phyloP scores from a whole-genome alignment of 2,113 vertebrate genomes.

The Orientallactaga bullata region DNA sequence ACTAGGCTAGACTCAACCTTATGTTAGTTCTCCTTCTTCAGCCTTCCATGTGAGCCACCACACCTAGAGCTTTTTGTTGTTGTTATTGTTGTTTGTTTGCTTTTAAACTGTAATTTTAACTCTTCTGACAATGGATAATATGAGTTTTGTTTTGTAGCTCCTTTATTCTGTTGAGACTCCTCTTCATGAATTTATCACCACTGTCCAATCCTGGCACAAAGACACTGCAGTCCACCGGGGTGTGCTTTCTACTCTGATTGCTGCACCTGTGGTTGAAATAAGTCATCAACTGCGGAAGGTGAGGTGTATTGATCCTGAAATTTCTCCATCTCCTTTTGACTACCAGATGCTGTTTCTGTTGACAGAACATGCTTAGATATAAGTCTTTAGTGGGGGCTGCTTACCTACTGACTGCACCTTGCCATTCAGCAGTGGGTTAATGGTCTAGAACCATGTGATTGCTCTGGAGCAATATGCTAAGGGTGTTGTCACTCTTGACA shows the following conservation, averaged over 20 bases:
- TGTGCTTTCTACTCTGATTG: constrained; percentile 92
- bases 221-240: constrained; percentile 85
- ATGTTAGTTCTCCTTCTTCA: neutral
- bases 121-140: neutral
- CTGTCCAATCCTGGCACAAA: constrained; percentile 86
- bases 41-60: neutral
- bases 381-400: neutral
- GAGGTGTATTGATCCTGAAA: constrained; percentile 20
- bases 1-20: neutral
- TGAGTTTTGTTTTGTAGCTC: constrained; percentile 85
- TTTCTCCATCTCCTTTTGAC: neutral
- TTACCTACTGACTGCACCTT: neutral
- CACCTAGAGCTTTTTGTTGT: neutral
- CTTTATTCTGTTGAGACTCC: constrained; percentile 87
- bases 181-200: constrained; percentile 90
- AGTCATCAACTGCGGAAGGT: constrained; percentile 91
- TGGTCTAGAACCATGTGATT: neutral
- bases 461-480: neutral
- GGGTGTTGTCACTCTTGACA: neutral
- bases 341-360: neutral
- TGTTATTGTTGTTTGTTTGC: neutral
- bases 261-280: constrained; percentile 92
- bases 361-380: too few species aligned
- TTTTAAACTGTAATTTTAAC: neutral
- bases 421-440: too few species aligned